Base-by-base conservation (phyloP, 2,113 vertebrate genomes). In the Oxyura jamaicensis region DNA sequence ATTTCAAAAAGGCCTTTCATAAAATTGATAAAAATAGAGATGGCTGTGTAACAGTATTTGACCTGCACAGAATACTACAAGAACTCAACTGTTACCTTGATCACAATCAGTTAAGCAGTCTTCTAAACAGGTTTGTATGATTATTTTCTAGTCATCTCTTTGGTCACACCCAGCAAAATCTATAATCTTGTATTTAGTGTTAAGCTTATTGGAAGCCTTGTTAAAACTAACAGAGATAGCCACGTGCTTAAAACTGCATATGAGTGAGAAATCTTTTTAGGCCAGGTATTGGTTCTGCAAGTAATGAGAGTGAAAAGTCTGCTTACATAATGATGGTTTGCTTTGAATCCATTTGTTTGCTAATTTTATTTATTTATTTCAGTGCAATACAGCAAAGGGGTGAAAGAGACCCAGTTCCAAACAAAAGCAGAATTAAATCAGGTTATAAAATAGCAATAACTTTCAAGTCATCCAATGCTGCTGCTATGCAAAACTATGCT, bases 91-190 rank as follows among this genome's bases (percentile, higher is more conserved):
- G 66, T 60, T 28, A 50, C 39, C 33, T 97, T 52, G 74, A 62
- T 46, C 92, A 96, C 2, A 68, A 95, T 66, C 85, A 97, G 74
- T 96, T 98, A 63, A 42, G 41, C 6, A 22, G 52, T 14, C 91
- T 98, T 62, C 93, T 98, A 3, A 91, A 69, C 78, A 97, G 97
- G 96, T 98, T 92, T 68, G 62, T 66, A 6, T 44, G 2, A 29
- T 63, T 62, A 20, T 42, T 46, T 90, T 71, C 46, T 76, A 56
- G 73, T 19, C 20, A 74, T 42, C 19, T 50, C 8, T 73, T 83
- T 69, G 63, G 41, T 76, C 67, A 69, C 46, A 63, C 25, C 59
- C n/a, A 66, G 18, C 23, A 50, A 74, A 90, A 44, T 16, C 29
- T 53, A 2, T 20, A 35, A 66, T 28, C 41, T 63, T 83, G 53